Evolutionary conservation across 1,140 invertebrate genomes (phyloP), one percentile per base, ranked within the genome.

Genomic region (Caerostris extrusa): DNA sequence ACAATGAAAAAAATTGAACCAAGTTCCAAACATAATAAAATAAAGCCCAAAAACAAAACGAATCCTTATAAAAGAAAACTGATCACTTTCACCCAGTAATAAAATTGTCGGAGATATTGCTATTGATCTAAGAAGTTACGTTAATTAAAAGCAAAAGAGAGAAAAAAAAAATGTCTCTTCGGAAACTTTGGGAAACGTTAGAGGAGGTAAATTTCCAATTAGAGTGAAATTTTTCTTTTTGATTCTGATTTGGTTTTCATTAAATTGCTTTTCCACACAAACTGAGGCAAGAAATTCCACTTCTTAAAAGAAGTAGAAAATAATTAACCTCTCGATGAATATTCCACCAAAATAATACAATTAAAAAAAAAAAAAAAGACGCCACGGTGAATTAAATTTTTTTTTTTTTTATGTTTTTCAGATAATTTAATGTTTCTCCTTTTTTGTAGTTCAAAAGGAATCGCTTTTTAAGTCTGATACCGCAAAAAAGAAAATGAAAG

Each of bases 201-300:
- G 34, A 77, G 14, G 71, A 77, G 71, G 71, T 77, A 77, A 77
- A 12, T 77, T 77, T 77, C 34, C 71, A 77, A 77, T 77, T 53
- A 77, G 53, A 53, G 19, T 34, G 34, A 34, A 34, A 34, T 34
- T 34, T 34, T 77, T 19, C 3, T 77, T 77, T 77, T 71, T 34
- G 34, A 34, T 71, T 50, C 67, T 34, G 7, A 77, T 53, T 12
- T 34, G 10, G 50, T 10, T 53, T 77, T 17, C 71, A 7, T 77
- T 50, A 50, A 77, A 53, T 53, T 77, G 50, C 53, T 77, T 34
- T 77, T 77, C 10, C 50, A 77, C 50, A 77, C 19, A 77, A 77
- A 50, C 50, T 10, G 69, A 5, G 10, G 10, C 34, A 34, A 77
- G 34, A 34, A 77, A 50, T 10, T 34, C 19, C 14, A 34, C 6